Evolutionary conservation across 2,888 invertebrate genomes (phyloP).

Genomic region (Panopea generosa): DNA sequence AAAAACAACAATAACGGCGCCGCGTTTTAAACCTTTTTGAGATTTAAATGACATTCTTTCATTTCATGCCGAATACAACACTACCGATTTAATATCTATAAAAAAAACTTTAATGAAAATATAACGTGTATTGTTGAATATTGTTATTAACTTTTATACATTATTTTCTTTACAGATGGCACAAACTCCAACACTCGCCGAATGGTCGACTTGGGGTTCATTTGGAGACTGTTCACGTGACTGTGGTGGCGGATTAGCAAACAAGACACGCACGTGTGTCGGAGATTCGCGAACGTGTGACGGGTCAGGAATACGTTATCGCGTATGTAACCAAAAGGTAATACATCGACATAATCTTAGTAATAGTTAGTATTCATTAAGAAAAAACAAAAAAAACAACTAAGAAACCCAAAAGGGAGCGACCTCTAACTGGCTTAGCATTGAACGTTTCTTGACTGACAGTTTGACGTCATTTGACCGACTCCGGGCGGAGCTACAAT

Average conservation of each 20-base stretch:
- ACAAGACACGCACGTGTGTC: slow-evolving; percentile 61
- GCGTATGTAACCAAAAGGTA: slow-evolving; percentile 66
- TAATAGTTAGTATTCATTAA: not conserved
- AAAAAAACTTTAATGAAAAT: no score
- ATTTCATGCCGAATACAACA: not conserved
- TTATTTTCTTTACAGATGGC: slow-evolving; percentile 36
- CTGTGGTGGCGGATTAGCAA: slow-evolving; percentile 66
- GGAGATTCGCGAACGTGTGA: slow-evolving; percentile 60
- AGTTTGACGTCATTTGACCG: no score
- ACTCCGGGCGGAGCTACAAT: no score
- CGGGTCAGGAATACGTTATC: slow-evolving; percentile 56
- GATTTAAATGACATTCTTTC: not conserved
- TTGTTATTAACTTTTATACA: not conserved
- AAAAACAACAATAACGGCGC: no score
- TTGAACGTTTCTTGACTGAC: no score
- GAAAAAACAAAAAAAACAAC: no score
- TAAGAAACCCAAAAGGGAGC: no score
- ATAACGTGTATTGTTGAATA: no score
- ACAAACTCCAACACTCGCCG: slow-evolving; percentile 30
- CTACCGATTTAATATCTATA: no score
- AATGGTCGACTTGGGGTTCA: slow-evolving; percentile 63
- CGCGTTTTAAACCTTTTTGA: not conserved
- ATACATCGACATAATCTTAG: not conserved
- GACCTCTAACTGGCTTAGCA: no score
- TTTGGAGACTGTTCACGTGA: slow-evolving; percentile 66